phyloP scores from a whole-genome alignment of 2,797 vertebrate genomes.

The Novumbra hubbsi region DNA sequence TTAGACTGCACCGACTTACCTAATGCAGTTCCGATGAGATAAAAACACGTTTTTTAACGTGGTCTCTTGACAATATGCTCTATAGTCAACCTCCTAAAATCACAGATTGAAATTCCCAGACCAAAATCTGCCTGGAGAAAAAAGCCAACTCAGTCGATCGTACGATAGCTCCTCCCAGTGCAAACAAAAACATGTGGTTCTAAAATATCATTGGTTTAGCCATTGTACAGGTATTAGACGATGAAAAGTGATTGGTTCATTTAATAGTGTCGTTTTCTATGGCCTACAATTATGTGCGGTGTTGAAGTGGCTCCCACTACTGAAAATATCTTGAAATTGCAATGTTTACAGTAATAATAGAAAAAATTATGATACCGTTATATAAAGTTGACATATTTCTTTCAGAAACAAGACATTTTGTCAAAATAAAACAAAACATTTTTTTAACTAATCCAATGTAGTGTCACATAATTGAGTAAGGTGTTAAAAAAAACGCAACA shows the following conservation, averaged over 20 bases:
- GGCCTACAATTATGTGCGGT: slow-evolving; percentile 4
- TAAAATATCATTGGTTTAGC: slow-evolving; percentile 32
- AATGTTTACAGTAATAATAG: not conserved
- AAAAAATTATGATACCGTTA: not conserved
- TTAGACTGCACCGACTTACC: slow-evolving; percentile 17
- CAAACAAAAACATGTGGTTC: slow-evolving; percentile 6
- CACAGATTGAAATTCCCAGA: slow-evolving; percentile 50
- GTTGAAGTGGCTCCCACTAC: slow-evolving; percentile 40
- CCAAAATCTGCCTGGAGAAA: slow-evolving; percentile 44
- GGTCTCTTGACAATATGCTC: slow-evolving; percentile 15
- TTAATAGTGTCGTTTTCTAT: slow-evolving; percentile 28
- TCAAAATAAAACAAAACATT: not conserved
- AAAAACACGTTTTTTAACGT: slow-evolving; percentile 14
- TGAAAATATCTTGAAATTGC: slow-evolving; percentile 19
- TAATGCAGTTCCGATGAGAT: slow-evolving; percentile 25
- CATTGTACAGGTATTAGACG: not conserved
- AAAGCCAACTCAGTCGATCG: slow-evolving; percentile 41
- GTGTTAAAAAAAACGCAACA: not conserved
- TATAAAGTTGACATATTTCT: not conserved
- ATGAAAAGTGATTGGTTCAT: slow-evolving; percentile 20
- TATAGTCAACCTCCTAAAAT: slow-evolving; percentile 20
- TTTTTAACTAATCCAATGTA: not conserved
- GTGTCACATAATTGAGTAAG: not conserved
- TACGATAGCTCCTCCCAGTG: slow-evolving; percentile 23
- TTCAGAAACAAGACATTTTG: not conserved